These are phyloP conservation scores for Tiaroga cobitis DNA, from an alignment of 2,797 vertebrate genomes.

Conservation along the genomic window DNA sequence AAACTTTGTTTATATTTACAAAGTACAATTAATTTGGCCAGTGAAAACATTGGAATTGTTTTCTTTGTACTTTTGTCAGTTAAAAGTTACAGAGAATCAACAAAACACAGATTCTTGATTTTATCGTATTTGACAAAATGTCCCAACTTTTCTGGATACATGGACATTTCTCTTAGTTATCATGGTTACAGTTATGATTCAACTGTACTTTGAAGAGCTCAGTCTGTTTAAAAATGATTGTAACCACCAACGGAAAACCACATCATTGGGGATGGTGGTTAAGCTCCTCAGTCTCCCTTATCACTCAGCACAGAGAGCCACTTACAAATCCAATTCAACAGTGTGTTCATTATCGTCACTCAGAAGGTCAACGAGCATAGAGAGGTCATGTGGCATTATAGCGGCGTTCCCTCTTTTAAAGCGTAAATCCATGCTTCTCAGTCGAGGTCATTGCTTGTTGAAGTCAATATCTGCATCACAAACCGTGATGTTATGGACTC, in stretches of 20 bases:
- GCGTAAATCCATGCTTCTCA: background rate
- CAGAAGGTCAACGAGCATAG: background rate
- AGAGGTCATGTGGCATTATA: background rate
- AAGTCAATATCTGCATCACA: conserved; percentile 10
- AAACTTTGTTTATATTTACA: no score
- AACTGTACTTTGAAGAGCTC: background rate
- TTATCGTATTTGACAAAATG: no score
- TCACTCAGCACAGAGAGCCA: background rate
- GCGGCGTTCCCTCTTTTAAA: background rate
- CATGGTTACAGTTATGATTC: background rate
- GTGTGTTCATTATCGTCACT: background rate
- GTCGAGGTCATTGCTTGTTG: background rate
- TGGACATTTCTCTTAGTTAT: background rate
- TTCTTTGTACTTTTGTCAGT: no score
- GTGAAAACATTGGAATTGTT: no score
- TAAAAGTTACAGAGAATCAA: no score
- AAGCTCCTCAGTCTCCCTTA: background rate
- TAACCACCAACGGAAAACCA: background rate
- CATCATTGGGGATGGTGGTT: background rate
- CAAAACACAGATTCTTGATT: no score
- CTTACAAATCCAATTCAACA: conserved; percentile 21
- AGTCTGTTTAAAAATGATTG: background rate
- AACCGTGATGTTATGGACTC: background rate
- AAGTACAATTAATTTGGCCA: no score
- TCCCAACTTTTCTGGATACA: background rate